Conservation (phyloP, 1,140 invertebrate genomes). For the Melipona quadrifasciata region DNA sequence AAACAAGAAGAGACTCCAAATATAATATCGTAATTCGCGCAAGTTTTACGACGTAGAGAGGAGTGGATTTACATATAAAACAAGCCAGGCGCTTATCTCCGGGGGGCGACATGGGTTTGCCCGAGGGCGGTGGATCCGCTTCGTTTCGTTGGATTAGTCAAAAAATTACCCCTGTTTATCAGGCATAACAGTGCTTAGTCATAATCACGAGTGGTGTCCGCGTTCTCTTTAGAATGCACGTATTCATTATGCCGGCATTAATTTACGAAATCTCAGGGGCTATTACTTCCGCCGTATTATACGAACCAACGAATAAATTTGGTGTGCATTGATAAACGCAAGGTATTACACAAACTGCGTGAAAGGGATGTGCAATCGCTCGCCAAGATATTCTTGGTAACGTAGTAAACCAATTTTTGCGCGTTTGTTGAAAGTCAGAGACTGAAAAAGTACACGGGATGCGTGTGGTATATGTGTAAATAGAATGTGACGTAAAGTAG, state of each 20-base stretch:
- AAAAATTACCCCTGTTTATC: constrained; percentile 38
- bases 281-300: not conserved
- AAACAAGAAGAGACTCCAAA: not conserved
- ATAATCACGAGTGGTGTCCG: not conserved
- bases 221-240: not conserved
- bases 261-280: not conserved
- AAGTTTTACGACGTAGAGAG: constrained; percentile 16
- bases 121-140: not conserved
- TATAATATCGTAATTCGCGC: constrained; percentile 27
- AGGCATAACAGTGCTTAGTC: constrained; percentile 6
- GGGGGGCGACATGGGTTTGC: not conserved
- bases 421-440: no score
- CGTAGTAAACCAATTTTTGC: no score
- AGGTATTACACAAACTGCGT: not conserved
- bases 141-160: constrained; percentile 27
- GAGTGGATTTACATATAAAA: constrained; percentile 29
- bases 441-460: no score
- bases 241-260: constrained; percentile 2
- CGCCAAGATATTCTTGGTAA: no score
- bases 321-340: not conserved
- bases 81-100: constrained; percentile 27
- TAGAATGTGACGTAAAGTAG: no score
- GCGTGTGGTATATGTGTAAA: no score
- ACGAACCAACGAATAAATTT: not conserved
- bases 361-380: not conserved